Evolutionary conservation across 37 sponge, comb jelly and placozoan genomes (phyloP), one percentile per base, ranked within the genome.

Genomic region (Aplysina aerophoba): DNA sequence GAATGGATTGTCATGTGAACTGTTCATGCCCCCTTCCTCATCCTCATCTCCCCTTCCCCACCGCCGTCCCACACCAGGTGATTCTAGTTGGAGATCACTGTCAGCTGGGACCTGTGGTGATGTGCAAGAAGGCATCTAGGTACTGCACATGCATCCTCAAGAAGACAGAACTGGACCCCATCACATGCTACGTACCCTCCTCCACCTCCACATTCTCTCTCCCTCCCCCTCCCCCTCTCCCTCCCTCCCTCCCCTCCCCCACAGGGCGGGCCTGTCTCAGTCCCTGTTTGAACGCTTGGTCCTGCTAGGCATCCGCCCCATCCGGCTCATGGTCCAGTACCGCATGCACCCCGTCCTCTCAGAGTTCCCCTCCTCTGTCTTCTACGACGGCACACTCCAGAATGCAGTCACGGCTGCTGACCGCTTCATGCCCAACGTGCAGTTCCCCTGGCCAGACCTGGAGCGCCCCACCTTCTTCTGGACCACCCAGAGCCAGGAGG

Each of bases 121-220:
- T 97, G 98, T 97, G 98, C 88, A 97, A 97, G 98, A 93, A 93
- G 65, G 98, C 98, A 65, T 95, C 98, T 35, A 93, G 85, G 95
- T 92, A 35, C 86, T 44, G 5, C 79, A 33, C 78, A 54, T 73
- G 28, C 84, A 31, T 40, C 31, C 78, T 74, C 44, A 35, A 62
- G 38, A 78, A 35, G 62, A 41, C 79, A 44, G 66, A 67, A 60
- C 62, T 53, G 28, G 33, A 39, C 66, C 27, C 81, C 34, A 64
- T 33, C 40, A 37, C 60, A 59, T 73, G 33, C 82, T n/a, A 58
- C 81, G 4, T 72, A 55, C 72, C 19, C 87, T 79, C 87, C 30
- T 81, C 40, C 87, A 24, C 81, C 22, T 64, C 33, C 80, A 17
- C 87, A 19, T 81, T 64, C 81, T 31, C 87, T 17, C 38, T 21